Conservation (phyloP, 2,113 vertebrate genomes). For the Aythya baeri region DNA sequence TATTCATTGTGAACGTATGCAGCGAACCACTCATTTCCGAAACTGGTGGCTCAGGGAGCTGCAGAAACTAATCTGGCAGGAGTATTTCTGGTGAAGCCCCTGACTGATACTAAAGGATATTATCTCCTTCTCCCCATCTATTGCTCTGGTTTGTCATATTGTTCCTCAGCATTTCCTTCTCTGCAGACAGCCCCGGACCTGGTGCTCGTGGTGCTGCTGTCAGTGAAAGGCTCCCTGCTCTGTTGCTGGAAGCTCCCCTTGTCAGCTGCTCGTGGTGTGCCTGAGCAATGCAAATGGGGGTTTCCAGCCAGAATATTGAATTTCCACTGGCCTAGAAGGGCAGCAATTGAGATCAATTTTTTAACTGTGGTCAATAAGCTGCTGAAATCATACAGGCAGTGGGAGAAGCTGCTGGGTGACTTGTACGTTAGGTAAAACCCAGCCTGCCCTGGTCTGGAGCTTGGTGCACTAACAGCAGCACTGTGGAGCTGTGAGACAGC, state of each 20-base stretch:
- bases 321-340: background rate
- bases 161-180: background rate
- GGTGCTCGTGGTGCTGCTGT: background rate
- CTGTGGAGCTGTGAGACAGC: background rate
- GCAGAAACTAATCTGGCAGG: background rate
- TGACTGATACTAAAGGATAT: background rate
- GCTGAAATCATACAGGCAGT: background rate
- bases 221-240: background rate
- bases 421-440: accelerated
- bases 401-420: background rate
- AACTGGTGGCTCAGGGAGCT: background rate
- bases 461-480: accelerated
- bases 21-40: background rate
- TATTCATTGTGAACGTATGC: background rate
- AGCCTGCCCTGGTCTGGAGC: background rate
- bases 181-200: background rate
- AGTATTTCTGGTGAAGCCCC: background rate
- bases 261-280: background rate
- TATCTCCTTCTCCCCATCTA: background rate
- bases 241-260: background rate
- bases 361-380: background rate
- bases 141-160: background rate
- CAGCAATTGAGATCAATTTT: background rate
- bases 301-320: background rate
- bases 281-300: background rate